These are phyloP conservation scores for Hapalemur alaotrensis DNA, from an alignment of 2,797 vertebrate species.

Conservation along the genomic window DNA sequence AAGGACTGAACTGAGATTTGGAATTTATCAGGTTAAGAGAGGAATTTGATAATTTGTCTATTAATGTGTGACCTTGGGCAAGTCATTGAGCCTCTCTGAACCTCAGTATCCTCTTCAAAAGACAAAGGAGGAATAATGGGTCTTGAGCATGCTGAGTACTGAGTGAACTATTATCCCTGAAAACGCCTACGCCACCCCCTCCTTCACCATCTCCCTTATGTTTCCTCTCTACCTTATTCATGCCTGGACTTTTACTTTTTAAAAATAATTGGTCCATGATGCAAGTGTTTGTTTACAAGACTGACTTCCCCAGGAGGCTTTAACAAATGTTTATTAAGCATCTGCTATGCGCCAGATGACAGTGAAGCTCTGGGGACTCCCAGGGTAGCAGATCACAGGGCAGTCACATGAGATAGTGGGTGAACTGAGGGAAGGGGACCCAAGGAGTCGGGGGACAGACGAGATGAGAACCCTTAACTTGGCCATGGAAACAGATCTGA, in stretches of 20 bases:
- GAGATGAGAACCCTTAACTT: neutral
- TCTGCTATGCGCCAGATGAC: neutral
- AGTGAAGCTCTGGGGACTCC: neutral
- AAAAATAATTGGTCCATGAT: neutral
- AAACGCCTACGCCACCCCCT: neutral
- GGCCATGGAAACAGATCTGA: neutral
- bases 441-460: accelerated
- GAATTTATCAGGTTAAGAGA: neutral
- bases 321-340: neutral
- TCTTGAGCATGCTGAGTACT: neutral
- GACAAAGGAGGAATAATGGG: neutral
- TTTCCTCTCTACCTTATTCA: neutral
- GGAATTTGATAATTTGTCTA: neutral
- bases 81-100: neutral
- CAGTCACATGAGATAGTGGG: accelerated
- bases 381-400: neutral
- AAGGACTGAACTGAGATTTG: neutral
- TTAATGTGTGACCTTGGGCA: neutral
- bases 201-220: accelerated
- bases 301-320: neutral
- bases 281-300: neutral
- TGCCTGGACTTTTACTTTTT: neutral
- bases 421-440: neutral
- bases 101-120: neutral
- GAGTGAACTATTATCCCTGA: neutral